Base-by-base conservation (phyloP, 2,888 invertebrate species). In the Liodrosophila aerea region DNA sequence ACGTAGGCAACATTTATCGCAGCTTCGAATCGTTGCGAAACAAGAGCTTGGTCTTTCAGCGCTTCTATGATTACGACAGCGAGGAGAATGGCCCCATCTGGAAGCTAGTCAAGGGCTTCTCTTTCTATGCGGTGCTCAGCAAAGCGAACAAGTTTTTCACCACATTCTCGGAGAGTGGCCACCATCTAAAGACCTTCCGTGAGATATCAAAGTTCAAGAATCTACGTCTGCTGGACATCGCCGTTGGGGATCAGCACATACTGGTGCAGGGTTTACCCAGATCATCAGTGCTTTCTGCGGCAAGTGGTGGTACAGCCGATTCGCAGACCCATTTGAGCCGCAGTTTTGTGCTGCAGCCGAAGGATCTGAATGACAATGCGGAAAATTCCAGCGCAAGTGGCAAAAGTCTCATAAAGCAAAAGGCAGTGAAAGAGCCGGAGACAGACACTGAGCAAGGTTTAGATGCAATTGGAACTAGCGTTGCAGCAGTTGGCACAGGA, bases 131-230 rank as follows among this genome's bases (percentile, higher is more conserved):
- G 1, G 89, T 88, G 4, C 80, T 89, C 2, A 90, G 88, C 51
- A 89, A 87, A 69, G 88, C 88, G 0, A 86, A 88, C 64, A 89
- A 89, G 64, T 90, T 90, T 66, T 89, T 89, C 16, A 90, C 90
- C 1, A 90, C 90, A 7, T 89, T 90, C 58, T 90, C 90, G 36
- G 90, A 90, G 65, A 89, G 89, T 51, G 90, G 90, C 1, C 89
- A 90, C 65, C 90, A 90, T 58, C 65, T 89, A 63, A 90, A 89
- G 63, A 90, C 90, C 4, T 90, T 90, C 64, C 86, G 90, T 11
- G 90, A 90, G 70, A 90, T 90, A 41, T 88, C 89, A n/a, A 90
- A 90, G 64, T 89, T 90, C 36, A 90, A 88, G 64, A 88, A 89
- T 57, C 74, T 90, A 2, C 85, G 88, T 0, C 66, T 89, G 11